Base-by-base conservation (phyloP, 2,113 vertebrate species). In the Telmatochromis bifrenatus region DNA sequence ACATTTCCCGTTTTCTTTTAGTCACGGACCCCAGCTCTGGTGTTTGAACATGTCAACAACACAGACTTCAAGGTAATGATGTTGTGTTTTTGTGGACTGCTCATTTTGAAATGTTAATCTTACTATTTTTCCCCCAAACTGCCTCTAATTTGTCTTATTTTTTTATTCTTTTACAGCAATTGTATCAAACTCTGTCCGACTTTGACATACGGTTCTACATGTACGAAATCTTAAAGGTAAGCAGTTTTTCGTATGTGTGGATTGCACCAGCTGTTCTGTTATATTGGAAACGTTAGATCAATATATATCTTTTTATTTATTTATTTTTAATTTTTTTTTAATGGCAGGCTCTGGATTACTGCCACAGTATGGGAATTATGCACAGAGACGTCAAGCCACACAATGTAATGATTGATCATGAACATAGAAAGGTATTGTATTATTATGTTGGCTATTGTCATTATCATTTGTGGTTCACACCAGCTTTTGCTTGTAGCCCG, bases 201-300 rank as follows among this genome's bases (percentile, higher is more conserved):
- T 97, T 97, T 42, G 97, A 97, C 96, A 98, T 97, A 84, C 97
- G 97, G 68, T 98, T 97, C 96, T 98, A 98, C 97, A 97, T 98
- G 97, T 98, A 97, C 23, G 97, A 98, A 95, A 98, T 98, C 94
- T 89, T 98, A 70, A 98, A 97, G 97, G 97, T 97, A 88, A 62
- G 70, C 4, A 3, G 1, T 6, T 49, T 56, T 49, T 21, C 5
- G 1, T 23, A 4, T 4, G 9, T 49, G 21, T n/a, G 15, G 45
- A 8, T 49, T 31, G 42, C 45, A 5, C 17, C 17, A 49, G 2
- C 42, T 77, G 70, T 77, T 3, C 60, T 65, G 17, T 49, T 77
- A 19, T 12, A 12, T 13, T 7, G 7, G 28, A 6, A 28, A 58
- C 1, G 5, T 28, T 12, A 5, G 68, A 19, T 21, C 31, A 60